These are phyloP conservation scores for Gisinianus flammeolus DNA, from an alignment of 2,888 invertebrate species.

Conservation along the genomic window DNA sequence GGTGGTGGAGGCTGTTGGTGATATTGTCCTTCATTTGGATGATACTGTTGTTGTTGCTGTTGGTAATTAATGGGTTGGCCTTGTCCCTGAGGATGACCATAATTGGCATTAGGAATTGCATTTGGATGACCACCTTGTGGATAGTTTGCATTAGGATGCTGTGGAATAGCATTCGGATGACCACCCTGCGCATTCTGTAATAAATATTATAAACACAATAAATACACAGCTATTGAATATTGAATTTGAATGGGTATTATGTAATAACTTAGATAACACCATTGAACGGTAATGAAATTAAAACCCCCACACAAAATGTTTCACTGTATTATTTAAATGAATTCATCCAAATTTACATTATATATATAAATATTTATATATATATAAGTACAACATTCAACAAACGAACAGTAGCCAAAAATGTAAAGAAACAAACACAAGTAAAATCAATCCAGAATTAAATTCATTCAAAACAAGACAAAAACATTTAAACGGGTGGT, in stretches of 20 bases:
- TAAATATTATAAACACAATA: neutral
- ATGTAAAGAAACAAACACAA: neutral
- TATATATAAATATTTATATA: too few relatives aligned
- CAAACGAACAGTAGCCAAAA: neutral
- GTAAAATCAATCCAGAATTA: neutral
- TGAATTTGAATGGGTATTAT: too few relatives aligned
- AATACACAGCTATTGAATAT: neutral
- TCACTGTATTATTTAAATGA: neutral
- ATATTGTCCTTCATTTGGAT: slow-evolving; percentile 51
- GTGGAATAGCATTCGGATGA: slow-evolving; percentile 10
- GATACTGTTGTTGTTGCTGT: slow-evolving; percentile 51
- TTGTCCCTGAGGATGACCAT: slow-evolving; percentile 43
- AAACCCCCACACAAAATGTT: too few relatives aligned
- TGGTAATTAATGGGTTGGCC: slow-evolving; percentile 58
- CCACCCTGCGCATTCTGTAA: slow-evolving; percentile 3
- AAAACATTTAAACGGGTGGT: neutral
- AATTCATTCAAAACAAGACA: slow-evolving; percentile 4
- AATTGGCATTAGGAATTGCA: slow-evolving; percentile 31
- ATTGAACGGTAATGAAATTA: too few relatives aligned
- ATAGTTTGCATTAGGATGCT: slow-evolving; percentile 18
- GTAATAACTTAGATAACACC: too few relatives aligned
- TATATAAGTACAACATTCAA: neutral
- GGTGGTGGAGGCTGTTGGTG: slow-evolving; percentile 56
- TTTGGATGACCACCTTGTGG: slow-evolving; percentile 40
- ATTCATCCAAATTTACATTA: too few relatives aligned